These are phyloP conservation scores for Panopea generosa DNA, from an alignment of 2,888 invertebrate species.

Conservation along the genomic window DNA sequence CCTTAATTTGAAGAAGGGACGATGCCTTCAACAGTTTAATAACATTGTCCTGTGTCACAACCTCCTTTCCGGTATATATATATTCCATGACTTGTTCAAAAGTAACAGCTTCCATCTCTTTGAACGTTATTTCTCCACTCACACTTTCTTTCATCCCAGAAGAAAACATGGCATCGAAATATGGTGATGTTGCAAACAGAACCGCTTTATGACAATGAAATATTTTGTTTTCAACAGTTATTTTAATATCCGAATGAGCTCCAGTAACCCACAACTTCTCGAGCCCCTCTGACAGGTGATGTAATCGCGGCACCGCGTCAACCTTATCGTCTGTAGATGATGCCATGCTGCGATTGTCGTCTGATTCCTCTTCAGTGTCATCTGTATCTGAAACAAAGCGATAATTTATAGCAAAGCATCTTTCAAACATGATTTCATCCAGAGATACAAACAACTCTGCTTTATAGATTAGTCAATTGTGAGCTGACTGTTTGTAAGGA, in stretches of 20 bases:
- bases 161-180: constrained; percentile 80
- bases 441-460: too few relatives aligned
- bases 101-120: constrained; percentile 89
- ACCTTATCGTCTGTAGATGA: constrained; percentile 31
- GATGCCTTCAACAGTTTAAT: constrained; percentile 91
- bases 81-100: constrained; percentile 93
- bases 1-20: constrained; percentile 93
- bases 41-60: constrained; percentile 92
- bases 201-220: constrained; percentile 79
- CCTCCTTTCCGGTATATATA: constrained; percentile 91
- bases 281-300: constrained; percentile 67
- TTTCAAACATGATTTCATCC: too few relatives aligned
- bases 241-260: constrained; percentile 75
- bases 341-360: constrained; percentile 37
- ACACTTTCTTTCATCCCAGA: constrained; percentile 78
- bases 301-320: constrained; percentile 25
- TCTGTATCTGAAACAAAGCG: constrained; percentile 49
- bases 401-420: too few relatives aligned
- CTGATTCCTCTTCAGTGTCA: constrained; percentile 31
- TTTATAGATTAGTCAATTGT: too few relatives aligned
- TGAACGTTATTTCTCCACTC: constrained; percentile 73
- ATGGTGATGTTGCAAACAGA: constrained; percentile 77
- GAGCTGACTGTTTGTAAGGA: too few relatives aligned
- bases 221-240: constrained; percentile 72
- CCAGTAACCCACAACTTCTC: constrained; percentile 65